phyloP scores from a whole-genome alignment of 2,797 vertebrate genomes.

The Sebastes nivosus region DNA sequence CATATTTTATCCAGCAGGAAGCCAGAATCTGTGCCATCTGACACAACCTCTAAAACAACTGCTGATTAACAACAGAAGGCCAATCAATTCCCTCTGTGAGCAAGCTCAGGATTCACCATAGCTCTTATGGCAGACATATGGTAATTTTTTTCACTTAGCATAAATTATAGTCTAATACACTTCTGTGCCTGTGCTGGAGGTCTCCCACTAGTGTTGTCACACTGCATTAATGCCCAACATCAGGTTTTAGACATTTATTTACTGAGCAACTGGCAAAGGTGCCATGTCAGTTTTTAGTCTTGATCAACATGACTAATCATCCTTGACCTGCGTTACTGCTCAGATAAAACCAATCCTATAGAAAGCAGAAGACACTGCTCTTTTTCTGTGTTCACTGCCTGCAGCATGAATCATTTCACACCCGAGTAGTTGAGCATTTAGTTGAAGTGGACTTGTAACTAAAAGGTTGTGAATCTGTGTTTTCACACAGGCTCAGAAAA shows the following conservation, averaged over 20 bases:
- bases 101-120: slow-evolving; percentile 54
- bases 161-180: slow-evolving; percentile 60
- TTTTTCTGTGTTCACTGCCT: not conserved
- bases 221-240: slow-evolving; percentile 11
- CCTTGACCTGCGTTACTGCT: not conserved
- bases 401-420: slow-evolving; percentile 5
- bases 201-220: slow-evolving; percentile 30
- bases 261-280: slow-evolving; percentile 8
- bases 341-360: not conserved
- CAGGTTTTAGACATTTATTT: slow-evolving; percentile 24
- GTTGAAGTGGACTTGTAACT: slow-evolving; percentile 18
- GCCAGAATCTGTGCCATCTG: slow-evolving; percentile 66
- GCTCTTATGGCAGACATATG: slow-evolving; percentile 69
- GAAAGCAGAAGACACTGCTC: not conserved
- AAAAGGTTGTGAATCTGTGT: slow-evolving; percentile 13
- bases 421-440: slow-evolving; percentile 9
- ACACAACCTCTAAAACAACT: slow-evolving; percentile 70
- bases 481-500: slow-evolving; percentile 1
- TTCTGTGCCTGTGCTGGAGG: slow-evolving; percentile 35
- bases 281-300: not conserved
- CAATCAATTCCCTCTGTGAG: slow-evolving; percentile 61
- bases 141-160: slow-evolving; percentile 67
- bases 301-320: slow-evolving; percentile 11
- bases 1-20: slow-evolving; percentile 69
- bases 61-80: slow-evolving; percentile 75